Evolutionary conservation across 2,797 vertebrate species (phyloP).

Genomic region (Myotis daubentonii): DNA sequence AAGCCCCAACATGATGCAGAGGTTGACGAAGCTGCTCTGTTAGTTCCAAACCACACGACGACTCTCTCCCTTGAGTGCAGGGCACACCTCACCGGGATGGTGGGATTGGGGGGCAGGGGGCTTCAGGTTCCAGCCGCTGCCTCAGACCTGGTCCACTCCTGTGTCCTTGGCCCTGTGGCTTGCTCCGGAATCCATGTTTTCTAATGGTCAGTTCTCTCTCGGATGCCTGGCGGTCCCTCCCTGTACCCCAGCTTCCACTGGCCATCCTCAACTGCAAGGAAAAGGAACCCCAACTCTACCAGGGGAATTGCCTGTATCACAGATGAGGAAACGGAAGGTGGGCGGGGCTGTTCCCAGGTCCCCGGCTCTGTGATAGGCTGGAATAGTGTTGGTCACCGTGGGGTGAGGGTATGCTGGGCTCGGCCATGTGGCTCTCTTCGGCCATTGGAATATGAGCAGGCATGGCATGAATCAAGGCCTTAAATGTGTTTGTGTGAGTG

Average conservation of each 20-base stretch:
- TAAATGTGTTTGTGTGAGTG: background rate
- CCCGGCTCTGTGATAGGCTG: background rate
- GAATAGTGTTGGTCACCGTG: background rate
- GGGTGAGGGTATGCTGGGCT: background rate
- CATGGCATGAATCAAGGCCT: background rate
- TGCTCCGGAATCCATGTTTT: background rate
- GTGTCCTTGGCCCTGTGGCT: background rate
- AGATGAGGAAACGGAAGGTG: background rate
- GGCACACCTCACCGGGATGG: background rate
- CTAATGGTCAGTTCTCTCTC: background rate
- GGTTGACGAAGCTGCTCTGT: background rate
- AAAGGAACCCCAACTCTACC: background rate
- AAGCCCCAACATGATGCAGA: background rate
- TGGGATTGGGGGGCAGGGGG: background rate
- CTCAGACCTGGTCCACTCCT: background rate
- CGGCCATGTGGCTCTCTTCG: background rate
- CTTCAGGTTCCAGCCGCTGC: background rate
- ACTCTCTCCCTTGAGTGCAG: background rate
- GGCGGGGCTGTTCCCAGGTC: background rate
- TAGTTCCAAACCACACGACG: background rate
- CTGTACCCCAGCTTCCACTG: rapidly evolving
- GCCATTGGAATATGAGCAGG: background rate
- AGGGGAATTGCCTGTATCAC: background rate
- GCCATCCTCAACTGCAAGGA: background rate
- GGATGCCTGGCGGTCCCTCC: background rate